Percentiles rank a stretch among this genome's conserved stretches.
Conservation (phyloP, 2,113 vertebrate genomes). For the Myiozetetes cayanensis region DNA sequence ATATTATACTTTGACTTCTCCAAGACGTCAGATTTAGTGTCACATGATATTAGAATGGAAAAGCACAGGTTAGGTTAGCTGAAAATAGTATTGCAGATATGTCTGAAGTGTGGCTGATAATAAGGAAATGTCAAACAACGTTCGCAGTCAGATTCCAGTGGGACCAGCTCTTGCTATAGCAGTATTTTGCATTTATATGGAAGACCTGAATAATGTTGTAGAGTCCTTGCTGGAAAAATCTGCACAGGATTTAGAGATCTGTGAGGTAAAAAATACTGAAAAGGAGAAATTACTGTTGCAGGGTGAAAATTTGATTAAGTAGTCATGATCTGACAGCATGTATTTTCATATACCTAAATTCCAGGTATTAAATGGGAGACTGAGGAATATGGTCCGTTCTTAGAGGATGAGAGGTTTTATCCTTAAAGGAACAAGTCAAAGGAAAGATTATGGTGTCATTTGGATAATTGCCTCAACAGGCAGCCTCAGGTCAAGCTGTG, state of each 20-base stretch:
- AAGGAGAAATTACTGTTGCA: not conserved
- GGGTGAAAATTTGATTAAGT: not conserved
- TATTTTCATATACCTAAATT: not conserved
- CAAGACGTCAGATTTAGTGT: not conserved
- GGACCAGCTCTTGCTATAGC: not conserved
- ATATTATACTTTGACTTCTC: not conserved
- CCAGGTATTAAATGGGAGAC: not conserved
- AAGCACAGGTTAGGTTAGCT: not conserved
- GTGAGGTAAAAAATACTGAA: not conserved
- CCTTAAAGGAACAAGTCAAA: not conserved
- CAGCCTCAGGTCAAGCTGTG: not conserved
- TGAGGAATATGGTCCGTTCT: not conserved
- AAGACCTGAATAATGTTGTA: fast-evolving
- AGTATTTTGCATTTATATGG: not conserved
- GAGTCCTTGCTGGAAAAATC: not conserved
- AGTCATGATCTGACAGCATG: not conserved
- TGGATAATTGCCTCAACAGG: not conserved
- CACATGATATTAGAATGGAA: not conserved
- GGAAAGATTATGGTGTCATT: not conserved
- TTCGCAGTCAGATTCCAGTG: not conserved
- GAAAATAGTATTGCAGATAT: not conserved
- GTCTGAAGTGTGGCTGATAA: not conserved
- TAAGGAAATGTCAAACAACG: not conserved
- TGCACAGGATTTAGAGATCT: not conserved
- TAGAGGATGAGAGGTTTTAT: not conserved